Percentiles rank a stretch among this genome's conserved stretches.
Evolutionary conservation across 2,113 vertebrate species (phyloP).

Genomic region (Pseudorasbora parva): DNA sequence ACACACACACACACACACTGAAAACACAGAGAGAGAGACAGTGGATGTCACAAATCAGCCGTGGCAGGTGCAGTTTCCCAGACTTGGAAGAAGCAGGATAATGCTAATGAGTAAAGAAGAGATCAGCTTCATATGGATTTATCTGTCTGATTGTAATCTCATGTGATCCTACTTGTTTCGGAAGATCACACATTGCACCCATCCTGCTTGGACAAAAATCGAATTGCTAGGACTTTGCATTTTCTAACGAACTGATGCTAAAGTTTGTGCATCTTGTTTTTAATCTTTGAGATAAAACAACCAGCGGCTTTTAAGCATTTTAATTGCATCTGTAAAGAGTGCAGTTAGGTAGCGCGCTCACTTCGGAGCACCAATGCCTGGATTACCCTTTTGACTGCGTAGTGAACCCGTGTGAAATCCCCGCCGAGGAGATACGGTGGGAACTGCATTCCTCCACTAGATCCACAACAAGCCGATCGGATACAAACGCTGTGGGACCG

Average conservation of each 20-base stretch:
- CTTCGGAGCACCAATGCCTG: constrained; percentile 60
- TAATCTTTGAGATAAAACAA: neutral
- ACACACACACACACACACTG: constrained; percentile 43
- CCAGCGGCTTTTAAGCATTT: neutral
- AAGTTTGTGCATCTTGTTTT: constrained; percentile 6
- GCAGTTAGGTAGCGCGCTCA: constrained; percentile 13
- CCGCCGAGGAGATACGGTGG: constrained; percentile 56
- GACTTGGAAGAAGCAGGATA: constrained; percentile 41
- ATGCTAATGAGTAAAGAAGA: constrained; percentile 38
- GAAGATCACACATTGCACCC: neutral
- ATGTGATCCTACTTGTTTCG: neutral
- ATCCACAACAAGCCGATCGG: constrained; percentile 58
- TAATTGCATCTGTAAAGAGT: neutral
- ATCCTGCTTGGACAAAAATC: neutral
- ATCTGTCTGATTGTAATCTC: constrained; percentile 18
- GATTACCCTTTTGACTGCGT: constrained; percentile 68
- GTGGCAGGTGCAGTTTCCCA: constrained; percentile 63
- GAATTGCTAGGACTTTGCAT: neutral
- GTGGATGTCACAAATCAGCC: constrained; percentile 53
- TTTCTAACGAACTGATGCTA: constrained; percentile 3
- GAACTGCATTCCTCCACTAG: constrained; percentile 65
- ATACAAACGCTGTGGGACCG: constrained; percentile 63
- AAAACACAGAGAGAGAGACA: neutral
- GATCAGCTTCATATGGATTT: constrained; percentile 52
- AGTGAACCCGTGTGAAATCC: constrained; percentile 50